Evolutionary conservation across 2,797 vertebrate species (phyloP), one percentile per base, ranked within the genome.

Genomic region (Poeciliopsis paucimaculata): DNA sequence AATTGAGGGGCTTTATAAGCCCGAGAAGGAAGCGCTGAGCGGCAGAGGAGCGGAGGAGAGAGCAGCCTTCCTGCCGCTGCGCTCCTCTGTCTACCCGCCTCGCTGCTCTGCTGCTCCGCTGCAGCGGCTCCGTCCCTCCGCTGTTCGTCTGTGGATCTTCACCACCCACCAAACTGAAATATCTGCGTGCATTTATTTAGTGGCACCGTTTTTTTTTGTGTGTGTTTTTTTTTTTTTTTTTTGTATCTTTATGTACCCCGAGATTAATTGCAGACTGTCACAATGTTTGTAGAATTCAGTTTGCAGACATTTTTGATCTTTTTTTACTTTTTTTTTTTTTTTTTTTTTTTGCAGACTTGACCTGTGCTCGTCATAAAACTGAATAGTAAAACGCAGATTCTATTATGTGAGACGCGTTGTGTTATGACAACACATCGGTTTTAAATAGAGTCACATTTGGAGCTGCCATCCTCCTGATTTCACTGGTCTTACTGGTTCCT

Each of bases 1-100:
- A 94, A 94, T 84, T 70, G 4, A 72, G 81, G 86, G 86, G 88
- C 89, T 96, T 94, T 95, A 95, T 92, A 95, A 95, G 87, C 87
- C 90, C 85, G 86, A 82, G 89, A 87, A 7, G 71, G 41, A 77
- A 80, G 84, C 86, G 81, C 26, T 4, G 74, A 49, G 76, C 79
- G 86, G 76, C 90, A 94, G 91, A 93, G 88, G 80, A 87, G 90
- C 82, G 82, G 70, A 77, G 82, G 74, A 71, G 76, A 78, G 90
- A 76, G 49, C 79, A 49, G 28, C 77, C 73, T 51, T 47, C 78
- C 43, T 31, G 76, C 82, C 68, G 84, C 76, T 62, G 72, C 66
- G 86, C 85, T 78, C 51, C 64, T 45, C 68, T 28, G 23, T 34
- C 39, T 23, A 73, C 57, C 49, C 75, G 46, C 31, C 28, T 34